Percentiles rank a stretch among this genome's conserved stretches.
phyloP scores from a whole-genome alignment of 2,113 vertebrate species.

The Chlorodrepanis virens region DNA sequence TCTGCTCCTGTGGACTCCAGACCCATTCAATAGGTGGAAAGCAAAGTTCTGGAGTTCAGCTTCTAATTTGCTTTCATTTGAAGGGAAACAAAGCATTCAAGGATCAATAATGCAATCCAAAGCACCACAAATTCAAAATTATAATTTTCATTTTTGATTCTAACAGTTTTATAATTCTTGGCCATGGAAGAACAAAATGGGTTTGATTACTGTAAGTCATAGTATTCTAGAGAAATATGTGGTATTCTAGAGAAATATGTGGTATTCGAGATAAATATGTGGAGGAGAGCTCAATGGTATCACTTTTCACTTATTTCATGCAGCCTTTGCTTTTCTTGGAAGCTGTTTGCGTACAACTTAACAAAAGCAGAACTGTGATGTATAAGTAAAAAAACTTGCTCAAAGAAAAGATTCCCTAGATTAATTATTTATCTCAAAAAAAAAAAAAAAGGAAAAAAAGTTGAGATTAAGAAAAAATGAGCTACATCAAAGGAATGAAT shows the following conservation, averaged over 20 bases:
- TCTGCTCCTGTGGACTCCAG: neutral
- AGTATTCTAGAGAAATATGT: neutral
- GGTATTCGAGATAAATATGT: neutral
- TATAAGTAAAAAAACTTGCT: neutral
- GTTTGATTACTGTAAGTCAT: neutral
- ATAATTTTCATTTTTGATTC: neutral
- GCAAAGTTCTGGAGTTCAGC: neutral
- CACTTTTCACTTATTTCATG: neutral
- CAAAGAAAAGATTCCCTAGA: neutral
- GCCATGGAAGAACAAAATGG: neutral
- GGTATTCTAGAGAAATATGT: neutral
- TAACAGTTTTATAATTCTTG: conserved; percentile 23
- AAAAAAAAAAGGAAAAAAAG: neutral
- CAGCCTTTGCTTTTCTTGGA: neutral
- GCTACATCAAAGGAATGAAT: neutral
- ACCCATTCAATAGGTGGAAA: neutral
- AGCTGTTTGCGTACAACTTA: neutral
- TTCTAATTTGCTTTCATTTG: neutral
- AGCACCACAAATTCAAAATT: neutral
- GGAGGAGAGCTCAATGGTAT: neutral
- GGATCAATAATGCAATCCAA: neutral
- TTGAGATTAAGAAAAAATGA: neutral
- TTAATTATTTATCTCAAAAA: neutral
- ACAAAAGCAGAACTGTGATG: neutral
- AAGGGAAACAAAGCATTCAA: neutral